A percentile compares a stretch with the other conserved stretches of the same genome.
These are phyloP conservation scores for Catalaphyllia jardinei DNA, from an alignment of 64 coral and sea anemone species.

Conservation along the genomic window DNA sequence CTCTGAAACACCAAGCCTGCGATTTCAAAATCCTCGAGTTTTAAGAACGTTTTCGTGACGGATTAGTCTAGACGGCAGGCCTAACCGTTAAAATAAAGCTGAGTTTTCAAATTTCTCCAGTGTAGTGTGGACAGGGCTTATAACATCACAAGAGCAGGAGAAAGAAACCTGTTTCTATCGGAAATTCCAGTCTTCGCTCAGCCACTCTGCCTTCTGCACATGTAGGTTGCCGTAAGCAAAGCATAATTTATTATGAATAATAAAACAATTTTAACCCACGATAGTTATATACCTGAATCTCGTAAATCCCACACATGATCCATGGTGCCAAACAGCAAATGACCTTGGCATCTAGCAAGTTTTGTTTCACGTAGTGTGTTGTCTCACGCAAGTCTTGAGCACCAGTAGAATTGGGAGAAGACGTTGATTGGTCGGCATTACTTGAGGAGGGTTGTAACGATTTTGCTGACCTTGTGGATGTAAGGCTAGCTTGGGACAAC, in stretches of 20 bases:
- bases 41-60: no score
- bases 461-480: slow-evolving; percentile 3
- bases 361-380: slow-evolving; percentile 67
- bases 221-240: no score
- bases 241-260: neutral
- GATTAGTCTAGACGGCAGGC: no score
- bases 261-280: neutral
- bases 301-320: slow-evolving; percentile 83
- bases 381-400: slow-evolving; percentile 43
- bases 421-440: neutral
- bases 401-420: neutral
- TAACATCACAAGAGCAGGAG: no score
- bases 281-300: slow-evolving; percentile 61
- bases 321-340: slow-evolving; percentile 70
- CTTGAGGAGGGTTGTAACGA: neutral
- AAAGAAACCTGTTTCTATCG: no score
- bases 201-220: no score
- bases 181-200: no score
- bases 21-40: no score
- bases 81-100: no score
- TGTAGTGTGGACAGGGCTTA: no score
- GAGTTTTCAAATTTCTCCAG: no score
- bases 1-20: no score
- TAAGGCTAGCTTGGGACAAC: slow-evolving; percentile 13
- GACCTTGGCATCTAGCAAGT: slow-evolving; percentile 55